These are phyloP conservation scores for Coptodon rendalli DNA, from an alignment of 2,113 vertebrate genomes.

Conservation along the genomic window DNA sequence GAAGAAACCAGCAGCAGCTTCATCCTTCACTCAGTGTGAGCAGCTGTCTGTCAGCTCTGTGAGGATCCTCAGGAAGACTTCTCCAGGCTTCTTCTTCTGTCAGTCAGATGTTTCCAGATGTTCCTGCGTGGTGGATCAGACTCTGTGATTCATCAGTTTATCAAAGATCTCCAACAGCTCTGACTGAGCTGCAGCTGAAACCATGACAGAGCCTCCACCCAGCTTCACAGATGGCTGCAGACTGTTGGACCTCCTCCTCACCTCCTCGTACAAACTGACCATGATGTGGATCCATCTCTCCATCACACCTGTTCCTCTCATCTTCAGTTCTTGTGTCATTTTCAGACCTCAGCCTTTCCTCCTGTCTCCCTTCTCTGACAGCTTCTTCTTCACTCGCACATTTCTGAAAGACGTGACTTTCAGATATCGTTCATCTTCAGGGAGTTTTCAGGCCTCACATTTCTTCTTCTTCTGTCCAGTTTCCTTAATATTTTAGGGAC, in stretches of 20 bases:
- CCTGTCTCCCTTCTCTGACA: accelerated
- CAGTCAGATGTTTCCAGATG: neutral
- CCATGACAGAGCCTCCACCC: neutral
- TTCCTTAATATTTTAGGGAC: neutral
- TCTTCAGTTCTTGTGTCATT: neutral
- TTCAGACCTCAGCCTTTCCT: neutral
- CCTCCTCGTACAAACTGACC: neutral
- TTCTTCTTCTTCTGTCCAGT: neutral
- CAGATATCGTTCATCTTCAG: neutral
- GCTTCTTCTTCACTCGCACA: neutral
- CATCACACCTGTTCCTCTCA: neutral
- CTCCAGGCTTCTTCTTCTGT: neutral
- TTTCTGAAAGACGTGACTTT: neutral
- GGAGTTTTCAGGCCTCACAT: neutral
- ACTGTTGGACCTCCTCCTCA: neutral
- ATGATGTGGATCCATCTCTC: neutral
- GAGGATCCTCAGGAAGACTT: neutral
- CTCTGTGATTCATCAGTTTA: neutral
- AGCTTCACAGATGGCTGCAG: neutral
- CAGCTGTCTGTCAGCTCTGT: neutral
- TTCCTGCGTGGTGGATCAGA: neutral
- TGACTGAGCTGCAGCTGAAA: neutral
- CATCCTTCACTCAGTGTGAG: neutral
- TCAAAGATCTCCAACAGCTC: neutral
- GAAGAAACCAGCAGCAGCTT: neutral